Percentiles rank a stretch among this genome's conserved stretches.
Evolutionary conservation across 2,797 vertebrate genomes (phyloP).

Genomic region (Pygocentrus nattereri): DNA sequence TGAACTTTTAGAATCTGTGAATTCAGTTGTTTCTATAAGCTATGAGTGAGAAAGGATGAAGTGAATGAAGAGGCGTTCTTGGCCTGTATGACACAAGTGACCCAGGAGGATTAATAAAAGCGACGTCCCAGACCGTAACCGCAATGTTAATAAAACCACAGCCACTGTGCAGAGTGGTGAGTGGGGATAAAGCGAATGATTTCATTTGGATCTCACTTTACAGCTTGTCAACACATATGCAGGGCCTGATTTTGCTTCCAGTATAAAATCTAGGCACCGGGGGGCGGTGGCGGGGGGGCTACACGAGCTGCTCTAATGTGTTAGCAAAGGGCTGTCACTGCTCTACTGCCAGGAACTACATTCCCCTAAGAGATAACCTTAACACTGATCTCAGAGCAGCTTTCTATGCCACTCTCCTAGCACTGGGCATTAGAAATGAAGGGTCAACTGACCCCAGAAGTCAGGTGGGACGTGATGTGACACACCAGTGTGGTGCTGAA

Average conservation of each 20-base stretch:
- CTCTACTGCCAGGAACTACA: conserved; percentile 41
- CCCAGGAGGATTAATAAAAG: too few relatives aligned
- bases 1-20: too few relatives aligned
- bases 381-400: conserved; percentile 34
- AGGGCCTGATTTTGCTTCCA: not conserved
- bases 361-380: conserved; percentile 34
- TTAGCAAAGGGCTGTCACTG: not conserved
- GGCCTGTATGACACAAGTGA: too few relatives aligned
- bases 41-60: too few relatives aligned
- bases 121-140: too few relatives aligned
- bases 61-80: too few relatives aligned
- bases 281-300: not conserved
- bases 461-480: conserved; percentile 32
- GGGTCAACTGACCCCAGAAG: not conserved
- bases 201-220: not conserved
- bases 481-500: conserved; percentile 20
- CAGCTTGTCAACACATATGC: conserved; percentile 22
- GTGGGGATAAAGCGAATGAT: not conserved
- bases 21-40: too few relatives aligned
- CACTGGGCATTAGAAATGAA: not conserved
- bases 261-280: conserved; percentile 3
- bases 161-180: too few relatives aligned
- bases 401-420: not conserved
- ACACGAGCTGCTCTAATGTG: not conserved
- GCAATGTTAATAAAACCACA: too few relatives aligned